phyloP scores from a whole-genome alignment of 37 sponge, comb jelly and placozoan species.

The Haliclona indistincta region DNA sequence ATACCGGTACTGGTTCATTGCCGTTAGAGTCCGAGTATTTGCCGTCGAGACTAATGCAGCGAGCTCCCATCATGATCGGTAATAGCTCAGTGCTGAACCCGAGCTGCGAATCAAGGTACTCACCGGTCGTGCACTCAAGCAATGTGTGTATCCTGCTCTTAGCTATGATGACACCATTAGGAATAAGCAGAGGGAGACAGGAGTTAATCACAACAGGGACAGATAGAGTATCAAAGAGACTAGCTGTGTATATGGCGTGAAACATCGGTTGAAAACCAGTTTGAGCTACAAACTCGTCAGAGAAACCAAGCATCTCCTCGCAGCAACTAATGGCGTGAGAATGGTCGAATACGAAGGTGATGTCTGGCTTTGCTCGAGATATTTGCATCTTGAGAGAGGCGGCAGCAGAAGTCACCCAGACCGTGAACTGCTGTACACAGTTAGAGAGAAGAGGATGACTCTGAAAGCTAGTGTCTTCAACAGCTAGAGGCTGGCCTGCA shows the following conservation, averaged over 20 bases:
- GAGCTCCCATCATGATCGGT: constrained; percentile 23
- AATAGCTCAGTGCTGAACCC: constrained; percentile 18
- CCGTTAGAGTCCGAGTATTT: no score
- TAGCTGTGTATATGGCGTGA: constrained; percentile 36
- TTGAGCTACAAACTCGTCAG: no score
- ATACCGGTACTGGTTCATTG: no score
- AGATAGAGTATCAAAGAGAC: constrained; percentile 20
- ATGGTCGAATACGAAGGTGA: constrained; percentile 21
- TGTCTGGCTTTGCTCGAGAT: no score
- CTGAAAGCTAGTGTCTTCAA: constrained; percentile 1
- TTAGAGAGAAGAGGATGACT: constrained; percentile 32
- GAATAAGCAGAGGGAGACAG: constrained; percentile 17
- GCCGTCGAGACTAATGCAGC: constrained; percentile 25
- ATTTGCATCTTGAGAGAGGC: background rate
- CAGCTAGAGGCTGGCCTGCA: constrained; percentile 8
- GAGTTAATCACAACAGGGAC: constrained; percentile 11
- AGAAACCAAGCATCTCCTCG: background rate
- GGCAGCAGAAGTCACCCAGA: constrained; percentile 19
- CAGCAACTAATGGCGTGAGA: constrained; percentile 25
- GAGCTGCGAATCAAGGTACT: background rate
- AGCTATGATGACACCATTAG: constrained; percentile 16
- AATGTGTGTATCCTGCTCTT: background rate
- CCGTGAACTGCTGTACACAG: constrained; percentile 43
- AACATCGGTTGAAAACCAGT: constrained; percentile 3
- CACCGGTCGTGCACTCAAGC: background rate